These are phyloP conservation scores for Oostethus manadensis DNA, from an alignment of 2,113 vertebrate species.

Conservation along the genomic window DNA sequence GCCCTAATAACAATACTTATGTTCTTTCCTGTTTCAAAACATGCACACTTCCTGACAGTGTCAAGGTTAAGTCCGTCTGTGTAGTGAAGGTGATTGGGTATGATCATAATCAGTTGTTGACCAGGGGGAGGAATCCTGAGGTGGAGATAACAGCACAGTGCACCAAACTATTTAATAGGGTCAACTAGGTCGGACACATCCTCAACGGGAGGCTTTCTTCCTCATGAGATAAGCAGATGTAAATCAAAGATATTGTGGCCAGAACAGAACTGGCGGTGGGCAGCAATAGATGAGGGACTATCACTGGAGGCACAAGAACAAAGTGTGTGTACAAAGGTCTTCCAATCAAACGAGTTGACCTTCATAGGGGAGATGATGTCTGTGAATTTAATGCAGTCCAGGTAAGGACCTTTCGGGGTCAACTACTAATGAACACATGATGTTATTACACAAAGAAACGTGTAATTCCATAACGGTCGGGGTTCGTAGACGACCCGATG, in stretches of 20 bases:
- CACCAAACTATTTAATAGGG: conserved; percentile 27
- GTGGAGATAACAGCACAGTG: conserved; percentile 40
- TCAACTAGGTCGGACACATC: conserved; percentile 4
- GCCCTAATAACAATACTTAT: not conserved
- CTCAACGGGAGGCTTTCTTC: conserved; percentile 30
- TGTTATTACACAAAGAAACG: conserved; percentile 6
- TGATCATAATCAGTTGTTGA: conserved; percentile 46
- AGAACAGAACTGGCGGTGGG: conserved; percentile 7
- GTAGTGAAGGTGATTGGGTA: conserved; percentile 44
- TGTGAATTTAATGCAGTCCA: not conserved
- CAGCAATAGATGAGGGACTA: not conserved
- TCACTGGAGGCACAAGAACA: conserved; percentile 24
- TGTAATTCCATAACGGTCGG: not conserved
- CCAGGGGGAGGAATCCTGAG: conserved; percentile 19
- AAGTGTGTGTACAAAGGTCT: conserved; percentile 7
- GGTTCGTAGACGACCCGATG: not conserved
- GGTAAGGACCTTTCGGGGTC: not conserved
- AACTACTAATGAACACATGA: not conserved
- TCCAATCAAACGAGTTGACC: conserved; percentile 29
- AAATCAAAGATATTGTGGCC: conserved; percentile 42
- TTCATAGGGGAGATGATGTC: conserved; percentile 12
- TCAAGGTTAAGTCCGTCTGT: conserved; percentile 19
- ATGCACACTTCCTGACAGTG: not conserved
- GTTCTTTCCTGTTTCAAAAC: not conserved
- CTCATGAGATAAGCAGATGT: conserved; percentile 44